Conservation (phyloP, 2,888 invertebrate species). For the Thyatira batis region DNA sequence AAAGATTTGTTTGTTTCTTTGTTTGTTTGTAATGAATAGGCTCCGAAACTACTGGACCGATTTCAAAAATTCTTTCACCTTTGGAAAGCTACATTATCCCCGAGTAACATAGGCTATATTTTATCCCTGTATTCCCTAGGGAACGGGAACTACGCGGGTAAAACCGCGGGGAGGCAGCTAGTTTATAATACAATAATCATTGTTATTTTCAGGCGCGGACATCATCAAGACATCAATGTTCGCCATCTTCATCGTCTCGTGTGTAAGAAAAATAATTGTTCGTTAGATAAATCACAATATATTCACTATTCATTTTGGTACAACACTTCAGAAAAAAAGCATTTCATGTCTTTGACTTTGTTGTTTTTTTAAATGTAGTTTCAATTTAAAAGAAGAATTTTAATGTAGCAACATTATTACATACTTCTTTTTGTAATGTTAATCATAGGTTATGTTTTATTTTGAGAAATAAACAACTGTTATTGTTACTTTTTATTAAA, state of each 20-base stretch:
- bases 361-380: background rate
- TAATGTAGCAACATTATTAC: background rate
- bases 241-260: conserved; percentile 55
- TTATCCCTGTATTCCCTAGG: too few species aligned
- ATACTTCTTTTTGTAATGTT: background rate
- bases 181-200: background rate
- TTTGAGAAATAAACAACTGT: background rate
- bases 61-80: too few species aligned
- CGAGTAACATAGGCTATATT: too few species aligned
- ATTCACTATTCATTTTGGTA: background rate
- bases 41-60: too few species aligned
- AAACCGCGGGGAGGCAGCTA: too few species aligned
- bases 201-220: conserved; percentile 60
- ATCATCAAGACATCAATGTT: conserved; percentile 65
- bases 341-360: background rate
- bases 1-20: too few species aligned
- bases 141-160: too few species aligned
- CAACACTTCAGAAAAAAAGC: background rate
- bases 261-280: conserved; percentile 57
- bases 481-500: too few species aligned
- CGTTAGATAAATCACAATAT: conserved; percentile 24
- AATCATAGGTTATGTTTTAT: background rate
- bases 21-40: too few species aligned
- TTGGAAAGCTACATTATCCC: too few species aligned
- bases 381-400: too few species aligned